phyloP scores from a whole-genome alignment of 2,888 invertebrate species.

The Brachypterus glaber region DNA sequence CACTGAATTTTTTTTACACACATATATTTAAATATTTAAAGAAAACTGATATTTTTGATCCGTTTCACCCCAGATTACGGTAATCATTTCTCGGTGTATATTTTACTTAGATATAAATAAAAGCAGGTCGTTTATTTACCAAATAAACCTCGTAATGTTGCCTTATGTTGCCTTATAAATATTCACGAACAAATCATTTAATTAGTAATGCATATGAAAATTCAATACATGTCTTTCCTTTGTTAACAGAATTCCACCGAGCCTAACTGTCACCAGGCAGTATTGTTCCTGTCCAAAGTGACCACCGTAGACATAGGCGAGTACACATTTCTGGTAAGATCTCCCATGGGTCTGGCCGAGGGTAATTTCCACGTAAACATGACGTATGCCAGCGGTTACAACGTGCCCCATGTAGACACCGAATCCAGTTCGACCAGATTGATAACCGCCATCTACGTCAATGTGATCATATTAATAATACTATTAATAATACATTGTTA shows the following conservation, averaged over 20 bases:
- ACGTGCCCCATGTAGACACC: slow-evolving; percentile 28
- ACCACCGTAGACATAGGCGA: slow-evolving; percentile 52
- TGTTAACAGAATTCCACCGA: slow-evolving; percentile 46
- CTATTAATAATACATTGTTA: slow-evolving; percentile 28
- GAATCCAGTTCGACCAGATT: slow-evolving; percentile 16
- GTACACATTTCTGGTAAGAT: slow-evolving; percentile 53
- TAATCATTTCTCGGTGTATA: not conserved
- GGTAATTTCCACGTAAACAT: slow-evolving; percentile 54
- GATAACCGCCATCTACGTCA: slow-evolving; percentile 32
- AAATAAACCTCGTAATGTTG: not conserved
- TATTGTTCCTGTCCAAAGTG: slow-evolving; percentile 49
- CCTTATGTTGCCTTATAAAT: not conserved
- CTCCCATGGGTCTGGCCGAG: slow-evolving; percentile 52
- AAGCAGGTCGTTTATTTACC: too few relatives aligned
- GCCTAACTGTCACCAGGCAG: slow-evolving; percentile 50
- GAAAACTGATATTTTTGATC: too few relatives aligned
- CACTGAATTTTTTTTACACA: too few relatives aligned
- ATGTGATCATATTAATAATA: slow-evolving; percentile 36
- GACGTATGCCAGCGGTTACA: slow-evolving; percentile 43
- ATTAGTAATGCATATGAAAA: not conserved
- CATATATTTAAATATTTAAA: too few relatives aligned
- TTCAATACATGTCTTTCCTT: slow-evolving; percentile 1
- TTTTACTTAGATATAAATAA: too few relatives aligned
- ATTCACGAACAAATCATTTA: not conserved
- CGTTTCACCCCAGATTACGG: not conserved